Evolutionary conservation across 2,113 vertebrate species (phyloP).

Genomic region (Malurus alboscapulatus): DNA sequence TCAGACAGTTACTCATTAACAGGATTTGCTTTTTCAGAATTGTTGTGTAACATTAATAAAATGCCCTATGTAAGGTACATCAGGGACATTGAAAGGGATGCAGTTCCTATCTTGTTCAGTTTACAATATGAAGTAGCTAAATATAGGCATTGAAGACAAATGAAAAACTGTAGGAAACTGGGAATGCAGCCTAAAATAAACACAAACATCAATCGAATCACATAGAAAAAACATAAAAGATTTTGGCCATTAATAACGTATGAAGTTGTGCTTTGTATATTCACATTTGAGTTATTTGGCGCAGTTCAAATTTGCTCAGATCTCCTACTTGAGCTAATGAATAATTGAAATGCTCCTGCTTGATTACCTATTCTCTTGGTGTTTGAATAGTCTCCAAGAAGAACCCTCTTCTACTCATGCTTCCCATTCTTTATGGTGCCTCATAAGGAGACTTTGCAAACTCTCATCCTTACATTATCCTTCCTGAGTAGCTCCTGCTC

Average conservation of each 20-base stretch:
- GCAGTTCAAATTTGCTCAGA: not conserved
- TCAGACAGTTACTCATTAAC: not conserved
- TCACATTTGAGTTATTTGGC: not conserved
- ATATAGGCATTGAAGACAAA: not conserved
- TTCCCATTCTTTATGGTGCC: not conserved
- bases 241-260: slow-evolving; percentile 19
- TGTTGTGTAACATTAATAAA: not conserved
- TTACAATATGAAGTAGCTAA: not conserved
- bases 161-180: not conserved
- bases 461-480: not conserved
- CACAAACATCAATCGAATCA: not conserved
- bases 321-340: not conserved
- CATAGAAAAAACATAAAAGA: not conserved
- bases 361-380: not conserved
- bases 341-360: slow-evolving; percentile 19
- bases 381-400: not conserved
- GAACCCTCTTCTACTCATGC: not conserved
- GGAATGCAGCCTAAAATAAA: slow-evolving; percentile 12
- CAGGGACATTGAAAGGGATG: not conserved
- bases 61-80: not conserved
- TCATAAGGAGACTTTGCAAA: not conserved
- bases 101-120: not conserved
- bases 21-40: not conserved
- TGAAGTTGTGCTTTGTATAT: not conserved
- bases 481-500: not conserved